Percentiles rank a stretch among this genome's conserved stretches.
Conservation (phyloP, 2,797 vertebrate genomes). For the Cirrhinus mrigala region DNA sequence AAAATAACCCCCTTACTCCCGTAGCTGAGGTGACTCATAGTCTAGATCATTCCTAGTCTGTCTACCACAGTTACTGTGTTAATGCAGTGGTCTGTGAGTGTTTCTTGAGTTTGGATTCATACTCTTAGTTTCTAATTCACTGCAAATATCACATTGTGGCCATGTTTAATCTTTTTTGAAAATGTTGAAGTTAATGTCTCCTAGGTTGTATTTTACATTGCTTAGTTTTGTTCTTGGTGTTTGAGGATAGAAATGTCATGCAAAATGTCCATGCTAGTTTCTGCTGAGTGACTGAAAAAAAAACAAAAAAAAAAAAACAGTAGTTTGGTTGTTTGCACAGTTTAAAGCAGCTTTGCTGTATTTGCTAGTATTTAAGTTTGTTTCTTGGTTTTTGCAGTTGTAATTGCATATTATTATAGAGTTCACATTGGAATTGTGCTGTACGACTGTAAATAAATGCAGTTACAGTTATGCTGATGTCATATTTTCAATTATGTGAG, state of each 20-base stretch:
- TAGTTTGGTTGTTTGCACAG: not conserved
- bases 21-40: not conserved
- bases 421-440: not conserved
- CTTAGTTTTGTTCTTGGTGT: not conserved
- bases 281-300: not conserved
- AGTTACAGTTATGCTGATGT: not conserved
- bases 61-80: not conserved
- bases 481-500: not conserved
- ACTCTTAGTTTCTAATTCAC: not conserved
- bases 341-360: too few relatives aligned
- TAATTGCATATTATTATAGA: not conserved
- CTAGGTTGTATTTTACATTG: not conserved
- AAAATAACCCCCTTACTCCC: constrained; percentile 38
- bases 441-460: not conserved
- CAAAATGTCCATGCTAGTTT: not conserved
- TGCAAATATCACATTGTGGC: not conserved
- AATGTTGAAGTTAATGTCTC: not conserved
- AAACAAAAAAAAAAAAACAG: not conserved
- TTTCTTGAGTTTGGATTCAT: not conserved
- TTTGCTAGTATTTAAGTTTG: too few relatives aligned
- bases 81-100: not conserved
- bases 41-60: not conserved
- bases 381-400: not conserved
- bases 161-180: not conserved
- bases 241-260: not conserved